Evolutionary conservation across 2,113 vertebrate genomes (phyloP).

Genomic region (Chaenocephalus aceratus): DNA sequence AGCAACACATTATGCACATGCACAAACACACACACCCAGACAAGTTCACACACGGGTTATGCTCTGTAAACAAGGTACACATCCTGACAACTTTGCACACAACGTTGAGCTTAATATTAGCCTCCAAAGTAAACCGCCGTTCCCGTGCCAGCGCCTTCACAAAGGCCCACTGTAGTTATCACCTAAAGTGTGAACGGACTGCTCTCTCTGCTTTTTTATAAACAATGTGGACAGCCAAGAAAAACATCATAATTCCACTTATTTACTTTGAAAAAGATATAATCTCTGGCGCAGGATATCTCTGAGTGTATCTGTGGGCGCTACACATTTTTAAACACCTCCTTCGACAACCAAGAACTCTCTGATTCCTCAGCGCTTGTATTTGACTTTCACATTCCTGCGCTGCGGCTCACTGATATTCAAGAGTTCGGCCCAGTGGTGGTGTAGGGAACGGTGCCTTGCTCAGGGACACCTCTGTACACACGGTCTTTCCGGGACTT

Average conservation of each 20-base stretch:
- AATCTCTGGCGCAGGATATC: conserved; percentile 76
- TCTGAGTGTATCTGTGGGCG: conserved; percentile 61
- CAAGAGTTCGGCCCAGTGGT: not conserved
- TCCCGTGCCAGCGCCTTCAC: conserved; percentile 70
- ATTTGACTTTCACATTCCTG: conserved; percentile 77
- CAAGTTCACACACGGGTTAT: conserved; percentile 66
- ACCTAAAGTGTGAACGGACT: conserved; percentile 82
- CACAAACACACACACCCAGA: conserved; percentile 23
- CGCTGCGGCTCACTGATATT: conserved; percentile 43
- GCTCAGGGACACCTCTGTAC: too few relatives aligned
- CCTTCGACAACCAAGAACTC: conserved; percentile 14
- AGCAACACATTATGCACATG: not conserved
- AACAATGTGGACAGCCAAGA: conserved; percentile 77
- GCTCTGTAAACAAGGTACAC: conserved; percentile 77
- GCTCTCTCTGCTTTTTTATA: conserved; percentile 76
- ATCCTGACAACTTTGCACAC: conserved; percentile 82
- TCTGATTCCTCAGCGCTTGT: conserved; percentile 53
- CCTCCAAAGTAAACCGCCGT: conserved; percentile 80
- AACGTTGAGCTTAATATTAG: conserved; percentile 76
- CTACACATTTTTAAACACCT: conserved; percentile 35
- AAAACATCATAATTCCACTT: conserved; percentile 79
- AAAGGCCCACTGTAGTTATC: conserved; percentile 85
- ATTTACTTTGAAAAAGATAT: conserved; percentile 81
- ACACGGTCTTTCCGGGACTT: too few relatives aligned
- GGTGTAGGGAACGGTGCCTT: not conserved